These are phyloP conservation scores for Orgyia antiqua DNA, from an alignment of 2,888 invertebrate species.

Conservation along the genomic window DNA sequence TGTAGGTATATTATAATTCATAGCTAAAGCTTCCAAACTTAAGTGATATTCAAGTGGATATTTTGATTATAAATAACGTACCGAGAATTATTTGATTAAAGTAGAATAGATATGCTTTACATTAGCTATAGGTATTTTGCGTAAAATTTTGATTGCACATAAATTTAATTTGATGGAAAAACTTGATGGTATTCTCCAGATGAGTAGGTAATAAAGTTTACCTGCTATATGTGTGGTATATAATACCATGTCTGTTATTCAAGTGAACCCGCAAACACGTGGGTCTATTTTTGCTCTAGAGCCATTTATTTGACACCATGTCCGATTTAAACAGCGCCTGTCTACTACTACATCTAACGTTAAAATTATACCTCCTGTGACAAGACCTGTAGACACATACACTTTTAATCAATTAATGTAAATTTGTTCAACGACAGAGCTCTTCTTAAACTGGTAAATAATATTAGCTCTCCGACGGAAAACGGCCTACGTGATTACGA, in stretches of 20 bases:
- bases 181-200: no score
- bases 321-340: conserved; percentile 17
- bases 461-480: conserved; percentile 43
- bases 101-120: no score
- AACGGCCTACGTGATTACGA: conserved; percentile 56
- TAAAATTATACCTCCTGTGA: conserved; percentile 6
- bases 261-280: conserved; percentile 15
- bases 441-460: conserved; percentile 35
- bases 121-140: no score
- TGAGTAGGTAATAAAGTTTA: no score
- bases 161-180: no score
- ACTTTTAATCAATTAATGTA: conserved; percentile 6
- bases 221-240: no score
- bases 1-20: neutral
- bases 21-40: neutral
- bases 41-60: neutral
- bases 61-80: no score
- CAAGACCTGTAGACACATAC: conserved; percentile 15
- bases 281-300: conserved; percentile 12
- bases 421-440: conserved; percentile 14
- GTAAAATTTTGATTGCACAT: no score
- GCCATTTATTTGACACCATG: conserved; percentile 14
- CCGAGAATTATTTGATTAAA: no score
- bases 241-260: no score
- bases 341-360: conserved; percentile 17